These are phyloP conservation scores for Noturus placidus DNA, from an alignment of 2,113 vertebrate genomes.

Conservation along the genomic window DNA sequence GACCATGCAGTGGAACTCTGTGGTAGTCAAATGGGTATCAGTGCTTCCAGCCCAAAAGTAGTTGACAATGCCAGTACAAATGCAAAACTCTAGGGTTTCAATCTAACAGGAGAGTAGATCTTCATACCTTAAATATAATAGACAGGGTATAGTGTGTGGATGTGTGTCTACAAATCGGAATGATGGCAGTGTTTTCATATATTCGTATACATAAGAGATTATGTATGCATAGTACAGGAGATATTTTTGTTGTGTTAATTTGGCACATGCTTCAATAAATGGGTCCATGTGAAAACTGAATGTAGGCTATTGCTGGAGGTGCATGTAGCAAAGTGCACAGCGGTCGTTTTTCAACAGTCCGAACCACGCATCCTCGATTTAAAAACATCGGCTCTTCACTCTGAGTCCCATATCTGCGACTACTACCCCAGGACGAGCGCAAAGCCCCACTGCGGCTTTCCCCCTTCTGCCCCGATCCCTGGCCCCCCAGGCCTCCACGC, in stretches of 20 bases:
- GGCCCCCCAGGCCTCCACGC: conserved; percentile 65
- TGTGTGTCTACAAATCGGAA: conserved; percentile 57
- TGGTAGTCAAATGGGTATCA: conserved; percentile 60
- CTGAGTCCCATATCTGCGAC: conserved; percentile 6
- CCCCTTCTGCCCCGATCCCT: conserved; percentile 5
- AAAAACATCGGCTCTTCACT: conserved; percentile 5
- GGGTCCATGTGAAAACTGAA: conserved; percentile 56
- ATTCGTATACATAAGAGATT: conserved; percentile 51
- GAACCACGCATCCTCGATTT: conserved; percentile 22
- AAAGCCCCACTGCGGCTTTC: conserved; percentile 25
- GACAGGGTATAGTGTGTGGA: conserved; percentile 62
- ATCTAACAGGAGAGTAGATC: conserved; percentile 57
- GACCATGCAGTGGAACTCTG: conserved; percentile 58
- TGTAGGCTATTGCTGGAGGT: conserved; percentile 43
- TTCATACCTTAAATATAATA: conserved; percentile 61
- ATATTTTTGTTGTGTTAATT: conserved; percentile 52
- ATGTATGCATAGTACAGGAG: conserved; percentile 57
- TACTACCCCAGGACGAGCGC: conserved; percentile 29
- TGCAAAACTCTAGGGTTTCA: conserved; percentile 58
- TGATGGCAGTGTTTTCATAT: conserved; percentile 55
- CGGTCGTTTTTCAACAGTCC: conserved; percentile 17
- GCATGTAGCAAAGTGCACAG: conserved; percentile 38
- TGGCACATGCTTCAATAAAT: conserved; percentile 55
- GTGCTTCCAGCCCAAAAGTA: conserved; percentile 65
- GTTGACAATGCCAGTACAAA: conserved; percentile 60